A percentile compares a stretch with the other conserved stretches of the same genome.
These are phyloP conservation scores for Helostoma temminkii DNA, from an alignment of 2,797 vertebrate species.

Conservation along the genomic window DNA sequence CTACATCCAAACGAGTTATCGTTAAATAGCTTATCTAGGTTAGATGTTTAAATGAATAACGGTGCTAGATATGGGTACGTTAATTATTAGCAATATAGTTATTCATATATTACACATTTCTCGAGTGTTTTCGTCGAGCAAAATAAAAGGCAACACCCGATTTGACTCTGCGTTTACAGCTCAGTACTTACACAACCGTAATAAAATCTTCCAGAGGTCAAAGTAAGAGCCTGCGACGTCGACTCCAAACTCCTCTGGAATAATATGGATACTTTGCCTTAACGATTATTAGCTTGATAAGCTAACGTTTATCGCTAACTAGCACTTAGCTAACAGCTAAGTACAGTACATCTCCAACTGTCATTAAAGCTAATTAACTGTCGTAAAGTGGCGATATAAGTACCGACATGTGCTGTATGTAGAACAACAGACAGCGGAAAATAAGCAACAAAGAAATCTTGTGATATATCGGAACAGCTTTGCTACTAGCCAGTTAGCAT, in stretches of 20 bases:
- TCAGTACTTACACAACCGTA: conserved; percentile 1
- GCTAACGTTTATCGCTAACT: conserved; percentile 42
- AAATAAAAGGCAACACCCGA: neutral
- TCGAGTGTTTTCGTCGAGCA: neutral
- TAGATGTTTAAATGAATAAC: neutral
- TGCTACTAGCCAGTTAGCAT: conserved; percentile 49
- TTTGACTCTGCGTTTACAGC: neutral
- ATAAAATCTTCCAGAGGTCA: neutral
- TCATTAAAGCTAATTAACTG: neutral
- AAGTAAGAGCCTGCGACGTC: neutral
- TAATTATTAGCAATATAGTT: neutral
- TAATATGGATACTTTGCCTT: neutral
- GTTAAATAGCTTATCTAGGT: neutral
- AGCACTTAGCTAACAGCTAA: neutral
- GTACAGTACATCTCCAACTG: neutral
- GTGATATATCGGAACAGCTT: conserved; percentile 17
- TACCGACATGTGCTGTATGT: accelerated
- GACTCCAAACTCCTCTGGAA: neutral
- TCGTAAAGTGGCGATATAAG: too few species aligned
- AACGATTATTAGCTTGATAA: conserved; percentile 38
- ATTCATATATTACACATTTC: neutral
- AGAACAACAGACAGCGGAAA: neutral
- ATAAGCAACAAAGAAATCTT: conserved; percentile 1
- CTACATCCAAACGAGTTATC: neutral
- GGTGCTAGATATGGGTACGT: neutral